A percentile compares a stretch with the other conserved stretches of the same genome.
phyloP scores from a whole-genome alignment of 2,888 invertebrate species.

The Mythimna albipuncta region DNA sequence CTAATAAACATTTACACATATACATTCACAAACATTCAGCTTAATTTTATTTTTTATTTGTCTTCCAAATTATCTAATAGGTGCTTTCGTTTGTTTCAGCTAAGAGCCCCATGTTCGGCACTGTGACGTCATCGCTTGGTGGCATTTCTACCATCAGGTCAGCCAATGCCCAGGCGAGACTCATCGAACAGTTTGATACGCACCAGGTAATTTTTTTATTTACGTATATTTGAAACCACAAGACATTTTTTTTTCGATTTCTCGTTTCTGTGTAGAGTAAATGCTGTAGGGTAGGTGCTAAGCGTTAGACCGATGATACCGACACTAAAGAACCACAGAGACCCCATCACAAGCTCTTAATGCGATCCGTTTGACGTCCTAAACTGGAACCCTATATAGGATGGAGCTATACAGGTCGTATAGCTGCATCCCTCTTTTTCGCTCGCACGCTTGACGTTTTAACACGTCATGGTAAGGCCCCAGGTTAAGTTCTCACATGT shows the following conservation, averaged over 20 bases:
- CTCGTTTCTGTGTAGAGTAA: too few species aligned
- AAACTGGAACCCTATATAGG: too few species aligned
- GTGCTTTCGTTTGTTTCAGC: slow-evolving; percentile 84
- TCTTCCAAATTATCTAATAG: neutral
- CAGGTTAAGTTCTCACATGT: too few species aligned
- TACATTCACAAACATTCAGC: too few species aligned
- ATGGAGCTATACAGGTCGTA: too few species aligned
- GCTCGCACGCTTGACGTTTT: too few species aligned
- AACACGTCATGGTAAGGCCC: too few species aligned
- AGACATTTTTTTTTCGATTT: too few species aligned
- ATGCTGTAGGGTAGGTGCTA: neutral
- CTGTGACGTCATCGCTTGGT: slow-evolving; percentile 93
- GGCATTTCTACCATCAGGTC: slow-evolving; percentile 95
- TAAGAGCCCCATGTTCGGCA: slow-evolving; percentile 95
- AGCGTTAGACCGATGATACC: neutral
- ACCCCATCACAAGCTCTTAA: too few species aligned
- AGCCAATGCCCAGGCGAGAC: slow-evolving; percentile 91
- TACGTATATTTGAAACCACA: neutral
- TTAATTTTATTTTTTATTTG: neutral
- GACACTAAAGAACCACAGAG: neutral
- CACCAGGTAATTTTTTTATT: slow-evolving; percentile 84
- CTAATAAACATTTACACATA: too few species aligned
- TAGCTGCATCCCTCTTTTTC: too few species aligned
- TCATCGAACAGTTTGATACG: slow-evolving; percentile 91
- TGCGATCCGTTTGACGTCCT: too few species aligned